These are phyloP conservation scores for Chrysolina haemoptera DNA, from an alignment of 2,888 invertebrate species.

Conservation along the genomic window DNA sequence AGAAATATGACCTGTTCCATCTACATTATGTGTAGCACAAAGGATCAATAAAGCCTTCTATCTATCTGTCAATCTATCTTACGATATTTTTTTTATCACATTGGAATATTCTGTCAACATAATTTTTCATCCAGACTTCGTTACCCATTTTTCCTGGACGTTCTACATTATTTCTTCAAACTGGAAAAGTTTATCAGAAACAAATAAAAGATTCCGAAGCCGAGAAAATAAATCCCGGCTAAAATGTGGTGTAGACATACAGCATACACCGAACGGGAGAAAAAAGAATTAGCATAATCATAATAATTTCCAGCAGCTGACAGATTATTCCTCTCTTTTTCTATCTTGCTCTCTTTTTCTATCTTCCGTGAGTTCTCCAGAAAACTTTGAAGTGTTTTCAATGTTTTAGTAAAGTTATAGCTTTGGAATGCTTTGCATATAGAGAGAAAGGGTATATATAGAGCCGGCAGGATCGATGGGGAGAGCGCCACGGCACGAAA, in stretches of 20 bases:
- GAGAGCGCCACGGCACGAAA: slow-evolving; percentile 65
- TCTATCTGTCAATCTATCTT: too few relatives aligned
- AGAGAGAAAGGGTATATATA: slow-evolving; percentile 61
- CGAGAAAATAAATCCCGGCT: slow-evolving; percentile 47
- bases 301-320: slow-evolving; percentile 77
- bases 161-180: neutral
- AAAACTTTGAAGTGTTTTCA: slow-evolving; percentile 70
- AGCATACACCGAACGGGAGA: slow-evolving; percentile 56
- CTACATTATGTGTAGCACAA: too few relatives aligned
- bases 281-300: slow-evolving; percentile 76
- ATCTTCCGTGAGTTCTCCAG: slow-evolving; percentile 61
- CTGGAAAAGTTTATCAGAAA: slow-evolving; percentile 22
- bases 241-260: slow-evolving; percentile 54
- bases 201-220: slow-evolving; percentile 33
- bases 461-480: slow-evolving; percentile 54
- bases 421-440: slow-evolving; percentile 70
- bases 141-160: too few relatives aligned
- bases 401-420: slow-evolving; percentile 70
- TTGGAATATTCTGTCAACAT: too few relatives aligned
- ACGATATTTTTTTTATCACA: too few relatives aligned
- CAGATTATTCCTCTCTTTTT: slow-evolving; percentile 74
- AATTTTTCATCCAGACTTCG: too few relatives aligned
- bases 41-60: too few relatives aligned
- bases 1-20: too few relatives aligned
- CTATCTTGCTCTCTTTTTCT: slow-evolving; percentile 70